Evolutionary conservation across 2,113 vertebrate genomes (phyloP).

Genomic region (Sinocyclocheilus anshuiensis): DNA sequence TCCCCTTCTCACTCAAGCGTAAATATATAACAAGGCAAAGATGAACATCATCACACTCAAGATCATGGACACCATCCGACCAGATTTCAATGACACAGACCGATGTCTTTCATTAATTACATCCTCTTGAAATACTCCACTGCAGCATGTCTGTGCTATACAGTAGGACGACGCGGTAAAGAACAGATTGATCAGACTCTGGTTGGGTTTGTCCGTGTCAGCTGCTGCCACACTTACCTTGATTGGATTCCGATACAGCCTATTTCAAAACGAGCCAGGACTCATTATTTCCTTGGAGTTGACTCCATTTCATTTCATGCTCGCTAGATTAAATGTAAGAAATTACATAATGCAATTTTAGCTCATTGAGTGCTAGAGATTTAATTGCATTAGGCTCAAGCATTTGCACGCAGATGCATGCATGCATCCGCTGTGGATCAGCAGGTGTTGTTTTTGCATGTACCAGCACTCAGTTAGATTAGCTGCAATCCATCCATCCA

Average conservation of each 20-base stretch:
- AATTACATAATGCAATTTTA: slow-evolving; percentile 66
- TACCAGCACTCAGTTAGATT: slow-evolving; percentile 74
- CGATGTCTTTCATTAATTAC: slow-evolving; percentile 4
- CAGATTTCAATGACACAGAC: slow-evolving; percentile 1
- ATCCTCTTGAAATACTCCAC: not conserved
- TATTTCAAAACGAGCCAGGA: slow-evolving; percentile 68
- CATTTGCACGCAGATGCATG: slow-evolving; percentile 19
- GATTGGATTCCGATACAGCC: slow-evolving; percentile 68
- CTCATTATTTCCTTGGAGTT: slow-evolving; percentile 71
- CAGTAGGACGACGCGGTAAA: not conserved
- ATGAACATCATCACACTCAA: slow-evolving; percentile 11
- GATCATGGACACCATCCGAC: slow-evolving; percentile 12
- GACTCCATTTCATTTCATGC: slow-evolving; percentile 73
- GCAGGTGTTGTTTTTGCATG: slow-evolving; percentile 70
- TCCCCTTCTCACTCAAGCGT: slow-evolving; percentile 52
- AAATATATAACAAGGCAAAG: slow-evolving; percentile 48
- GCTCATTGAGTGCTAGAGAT: slow-evolving; percentile 66
- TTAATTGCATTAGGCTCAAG: slow-evolving; percentile 73
- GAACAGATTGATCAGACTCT: slow-evolving; percentile 22
- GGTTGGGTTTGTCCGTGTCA: slow-evolving; percentile 54
- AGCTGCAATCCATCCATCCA: slow-evolving; percentile 65
- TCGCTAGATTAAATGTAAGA: slow-evolving; percentile 74
- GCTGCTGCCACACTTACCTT: slow-evolving; percentile 66
- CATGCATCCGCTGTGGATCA: slow-evolving; percentile 41
- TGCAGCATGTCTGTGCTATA: not conserved